Evolutionary conservation across 2,797 vertebrate species (phyloP).

Genomic region (Erethizon dorsatum): DNA sequence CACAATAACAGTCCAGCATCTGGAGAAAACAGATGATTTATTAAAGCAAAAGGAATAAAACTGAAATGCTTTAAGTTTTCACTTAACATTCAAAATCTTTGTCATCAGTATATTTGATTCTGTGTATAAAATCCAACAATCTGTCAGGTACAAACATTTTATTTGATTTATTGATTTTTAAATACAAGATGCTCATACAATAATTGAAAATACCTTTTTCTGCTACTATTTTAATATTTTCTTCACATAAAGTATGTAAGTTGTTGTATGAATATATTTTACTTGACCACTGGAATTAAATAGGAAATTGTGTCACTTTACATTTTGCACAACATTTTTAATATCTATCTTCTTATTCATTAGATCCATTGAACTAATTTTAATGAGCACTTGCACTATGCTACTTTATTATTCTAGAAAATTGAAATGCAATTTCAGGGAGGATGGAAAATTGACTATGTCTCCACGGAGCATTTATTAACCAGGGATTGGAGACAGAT

Average conservation of each 20-base stretch:
- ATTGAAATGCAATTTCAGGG: not conserved
- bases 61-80: slow-evolving; percentile 26
- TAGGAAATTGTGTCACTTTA: slow-evolving; percentile 8
- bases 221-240: slow-evolving; percentile 38
- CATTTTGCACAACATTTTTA: not conserved
- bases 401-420: not conserved
- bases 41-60: not conserved
- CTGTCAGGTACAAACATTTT: not conserved
- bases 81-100: slow-evolving; percentile 57
- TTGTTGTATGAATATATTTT: slow-evolving; percentile 12
- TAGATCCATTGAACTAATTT: not conserved
- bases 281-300: not conserved
- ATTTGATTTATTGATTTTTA: not conserved
- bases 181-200: not conserved
- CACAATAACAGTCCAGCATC: slow-evolving; percentile 1
- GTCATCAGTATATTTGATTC: slow-evolving; percentile 48
- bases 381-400: not conserved
- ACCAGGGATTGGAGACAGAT: not conserved
- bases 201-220: not conserved
- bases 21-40: slow-evolving; percentile 65
- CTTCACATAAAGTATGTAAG: not conserved
- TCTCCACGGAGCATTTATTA: not conserved
- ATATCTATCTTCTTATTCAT: not conserved
- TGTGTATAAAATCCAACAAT: not conserved
- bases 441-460: not conserved